Conservation (phyloP, 2,888 invertebrate genomes). For the Apoderus coryli region DNA sequence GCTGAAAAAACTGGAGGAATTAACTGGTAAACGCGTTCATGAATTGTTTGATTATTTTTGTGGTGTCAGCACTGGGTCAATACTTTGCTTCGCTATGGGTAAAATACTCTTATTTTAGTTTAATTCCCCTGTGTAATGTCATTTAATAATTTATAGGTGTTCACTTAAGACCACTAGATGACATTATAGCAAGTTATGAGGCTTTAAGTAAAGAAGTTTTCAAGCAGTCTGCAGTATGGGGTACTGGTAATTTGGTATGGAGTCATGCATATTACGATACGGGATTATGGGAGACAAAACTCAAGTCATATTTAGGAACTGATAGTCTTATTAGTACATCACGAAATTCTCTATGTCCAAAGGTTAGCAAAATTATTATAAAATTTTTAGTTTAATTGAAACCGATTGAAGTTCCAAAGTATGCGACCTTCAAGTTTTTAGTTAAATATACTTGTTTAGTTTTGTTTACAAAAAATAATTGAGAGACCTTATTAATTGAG, state of each 20-base stretch:
- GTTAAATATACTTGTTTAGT: too few relatives aligned
- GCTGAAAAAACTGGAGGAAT: constrained; percentile 56
- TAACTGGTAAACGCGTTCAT: constrained; percentile 49
- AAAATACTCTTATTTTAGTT: constrained; percentile 17
- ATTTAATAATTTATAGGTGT: constrained; percentile 31
- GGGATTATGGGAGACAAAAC: constrained; percentile 59
- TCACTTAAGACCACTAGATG: constrained; percentile 39
- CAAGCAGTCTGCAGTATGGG: constrained; percentile 45
- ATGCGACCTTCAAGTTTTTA: too few relatives aligned
- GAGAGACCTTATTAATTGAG: too few relatives aligned
- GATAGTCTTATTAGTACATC: constrained; percentile 42
- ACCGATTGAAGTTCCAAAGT: too few relatives aligned
- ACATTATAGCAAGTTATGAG: constrained; percentile 43
- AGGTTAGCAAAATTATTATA: too few relatives aligned
- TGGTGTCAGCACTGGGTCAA: constrained; percentile 72
- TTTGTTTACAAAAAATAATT: too few relatives aligned
- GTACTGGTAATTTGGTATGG: constrained; percentile 62
- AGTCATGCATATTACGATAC: constrained; percentile 81
- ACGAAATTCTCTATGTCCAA: constrained; percentile 38
- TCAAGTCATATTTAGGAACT: constrained; percentile 50
- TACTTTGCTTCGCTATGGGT: constrained; percentile 60
- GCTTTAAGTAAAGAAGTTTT: constrained; percentile 48
- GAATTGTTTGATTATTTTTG: constrained; percentile 78
- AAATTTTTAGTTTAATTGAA: too few relatives aligned
- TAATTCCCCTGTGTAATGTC: too few relatives aligned